phyloP scores from a whole-genome alignment of 2,888 invertebrate genomes.

The Protodeltote pygarga region DNA sequence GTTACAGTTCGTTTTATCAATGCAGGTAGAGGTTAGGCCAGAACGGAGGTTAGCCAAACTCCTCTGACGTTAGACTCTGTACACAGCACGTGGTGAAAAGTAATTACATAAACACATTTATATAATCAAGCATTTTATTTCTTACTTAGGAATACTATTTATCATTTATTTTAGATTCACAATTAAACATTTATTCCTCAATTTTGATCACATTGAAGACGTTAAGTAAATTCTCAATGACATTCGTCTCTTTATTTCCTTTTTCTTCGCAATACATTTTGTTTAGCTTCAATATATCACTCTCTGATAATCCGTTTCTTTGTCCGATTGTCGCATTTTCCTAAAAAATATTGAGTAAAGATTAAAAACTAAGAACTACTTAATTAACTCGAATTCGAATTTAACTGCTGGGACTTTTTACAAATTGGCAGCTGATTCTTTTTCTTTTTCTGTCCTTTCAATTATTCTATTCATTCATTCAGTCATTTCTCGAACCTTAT shows the following conservation, averaged over 20 bases:
- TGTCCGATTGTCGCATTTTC: conserved; percentile 73
- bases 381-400: too few species aligned
- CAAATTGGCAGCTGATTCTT: too few species aligned
- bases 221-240: conserved; percentile 15
- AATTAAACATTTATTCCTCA: conserved; percentile 19
- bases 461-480: too few species aligned
- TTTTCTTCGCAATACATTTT: conserved; percentile 76
- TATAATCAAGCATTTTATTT: conserved; percentile 22
- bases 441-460: too few species aligned
- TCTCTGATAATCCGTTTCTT: conserved; percentile 73
- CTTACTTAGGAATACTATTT: conserved; percentile 14
- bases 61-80: too few species aligned
- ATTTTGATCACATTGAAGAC: too few species aligned
- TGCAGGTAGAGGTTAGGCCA: background rate
- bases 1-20: conserved; percentile 8
- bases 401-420: too few species aligned
- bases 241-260: conserved; percentile 30
- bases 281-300: conserved; percentile 73
- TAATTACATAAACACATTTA: conserved; percentile 30
- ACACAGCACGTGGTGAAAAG: too few species aligned
- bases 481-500: too few species aligned
- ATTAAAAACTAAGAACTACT: too few species aligned
- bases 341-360: conserved; percentile 66
- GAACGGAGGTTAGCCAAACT: too few species aligned
- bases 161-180: conserved; percentile 20